Evolutionary conservation across 2,888 invertebrate species (phyloP), one percentile per base, ranked within the genome.

Genomic region (Tipula confusa): DNA sequence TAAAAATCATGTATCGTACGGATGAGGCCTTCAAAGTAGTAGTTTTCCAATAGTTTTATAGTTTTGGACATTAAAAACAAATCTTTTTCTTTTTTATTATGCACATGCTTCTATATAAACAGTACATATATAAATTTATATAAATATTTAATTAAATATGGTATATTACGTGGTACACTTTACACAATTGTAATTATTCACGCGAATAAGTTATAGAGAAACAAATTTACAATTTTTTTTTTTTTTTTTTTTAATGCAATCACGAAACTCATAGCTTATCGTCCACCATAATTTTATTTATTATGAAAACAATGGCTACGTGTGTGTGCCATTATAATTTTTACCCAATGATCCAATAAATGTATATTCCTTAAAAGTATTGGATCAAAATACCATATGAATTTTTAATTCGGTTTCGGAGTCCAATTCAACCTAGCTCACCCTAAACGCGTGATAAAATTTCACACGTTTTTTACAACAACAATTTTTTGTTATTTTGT

Each of bases 261-360:
- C 64, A 64, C 64, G 24, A 64, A 24, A 24, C 4, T 24, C 18
- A 11, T 64, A 64, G 11, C 24, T 24, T 64, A 24, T 64, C 18
- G 24, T 64, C 64, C 64, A 64, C 24, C 64, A 64, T 64, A 64
- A 24, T 64, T 64, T 64, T 24, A 64, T 64, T 64, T 64, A 64
- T 64, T 64, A 24, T 64, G 9, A 64, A 43, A 64, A 64, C 64
- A 64, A 64, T 64, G 64, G 64, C 64, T 64, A 64, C 64, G 48
- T 48, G 64, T 24, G 64, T 64, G 64, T 64, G 24, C 33, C 2
- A 33, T 9, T n/a, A n/a, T n/a, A n/a, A n/a, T n/a, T 33, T 33
- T 33, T 33, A 4, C 33, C 33, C 33, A 9, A 33, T 11, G 7
- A 33, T 9, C 33, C 33, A 33, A 33, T 0, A n/a, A n/a, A n/a